A percentile compares a stretch with the other conserved stretches of the same genome.
Evolutionary conservation across 2,113 vertebrate species (phyloP).

Genomic region (Aptenodytes forsteri): DNA sequence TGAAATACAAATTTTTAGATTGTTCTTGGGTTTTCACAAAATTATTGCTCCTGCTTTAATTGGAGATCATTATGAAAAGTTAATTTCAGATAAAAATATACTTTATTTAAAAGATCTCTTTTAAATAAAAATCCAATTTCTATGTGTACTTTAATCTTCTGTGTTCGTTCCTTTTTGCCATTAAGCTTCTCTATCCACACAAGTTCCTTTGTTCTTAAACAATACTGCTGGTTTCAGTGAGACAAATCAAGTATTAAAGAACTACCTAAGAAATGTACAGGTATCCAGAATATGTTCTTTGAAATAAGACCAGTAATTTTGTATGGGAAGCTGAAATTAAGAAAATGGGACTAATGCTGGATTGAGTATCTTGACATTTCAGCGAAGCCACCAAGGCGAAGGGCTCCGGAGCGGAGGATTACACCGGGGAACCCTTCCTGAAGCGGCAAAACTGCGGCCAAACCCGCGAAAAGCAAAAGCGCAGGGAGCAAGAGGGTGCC

Average conservation of each 20-base stretch:
- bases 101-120: neutral
- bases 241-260: neutral
- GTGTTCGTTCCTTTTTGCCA: neutral
- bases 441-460: too few species aligned
- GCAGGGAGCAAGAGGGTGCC: too few species aligned
- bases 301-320: neutral
- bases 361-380: neutral
- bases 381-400: too few species aligned
- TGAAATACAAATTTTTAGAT: neutral
- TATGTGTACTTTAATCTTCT: neutral
- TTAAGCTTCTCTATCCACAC: neutral
- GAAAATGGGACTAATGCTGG: neutral
- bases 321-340: neutral
- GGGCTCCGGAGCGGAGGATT: too few species aligned
- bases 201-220: neutral
- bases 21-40: neutral
- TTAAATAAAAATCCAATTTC: neutral
- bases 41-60: neutral
- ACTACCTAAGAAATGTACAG: neutral
- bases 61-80: neutral
- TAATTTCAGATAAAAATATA: neutral
- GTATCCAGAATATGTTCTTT: neutral
- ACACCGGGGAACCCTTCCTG: too few species aligned
- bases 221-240: neutral
- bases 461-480: too few species aligned